A percentile compares a stretch with the other conserved stretches of the same genome.
Evolutionary conservation across 2,888 invertebrate species (phyloP).

Genomic region (Macaria liturata): DNA sequence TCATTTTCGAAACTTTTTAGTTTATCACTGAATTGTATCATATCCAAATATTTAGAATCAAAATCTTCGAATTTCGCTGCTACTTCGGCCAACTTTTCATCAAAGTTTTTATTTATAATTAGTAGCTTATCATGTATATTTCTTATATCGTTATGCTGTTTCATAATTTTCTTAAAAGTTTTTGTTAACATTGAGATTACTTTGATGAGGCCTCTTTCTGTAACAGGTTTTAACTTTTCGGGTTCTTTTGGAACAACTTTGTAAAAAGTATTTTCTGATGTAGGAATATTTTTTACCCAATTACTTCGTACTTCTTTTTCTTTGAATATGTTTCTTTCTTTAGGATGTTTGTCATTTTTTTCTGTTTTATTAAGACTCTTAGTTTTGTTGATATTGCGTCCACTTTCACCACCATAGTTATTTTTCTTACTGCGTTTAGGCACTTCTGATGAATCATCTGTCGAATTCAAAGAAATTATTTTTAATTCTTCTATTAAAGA

Average conservation of each 20-base stretch:
- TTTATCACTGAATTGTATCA: constrained; percentile 55
- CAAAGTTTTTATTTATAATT: constrained; percentile 53
- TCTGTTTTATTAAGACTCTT: constrained; percentile 48
- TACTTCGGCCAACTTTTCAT: constrained; percentile 46
- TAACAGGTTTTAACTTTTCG: constrained; percentile 48
- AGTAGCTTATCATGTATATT: constrained; percentile 54
- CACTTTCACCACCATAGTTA: constrained; percentile 46
- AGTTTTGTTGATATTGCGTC: constrained; percentile 36
- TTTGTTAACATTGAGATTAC: constrained; percentile 68
- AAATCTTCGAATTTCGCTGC: constrained; percentile 60
- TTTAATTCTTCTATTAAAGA: constrained; percentile 19
- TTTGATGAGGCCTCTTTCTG: constrained; percentile 67
- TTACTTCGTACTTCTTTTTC: constrained; percentile 47
- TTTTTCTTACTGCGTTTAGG: constrained; percentile 58
- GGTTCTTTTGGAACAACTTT: constrained; percentile 55
- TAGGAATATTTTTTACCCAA: constrained; percentile 56
- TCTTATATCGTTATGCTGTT: constrained; percentile 67
- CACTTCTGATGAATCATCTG: constrained; percentile 14
- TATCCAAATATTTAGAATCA: constrained; percentile 56
- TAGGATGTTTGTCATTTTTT: constrained; percentile 32
- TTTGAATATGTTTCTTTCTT: constrained; percentile 46
- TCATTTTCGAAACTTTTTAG: constrained; percentile 51
- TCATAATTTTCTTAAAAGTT: constrained; percentile 71
- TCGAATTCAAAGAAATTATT: constrained; percentile 13
- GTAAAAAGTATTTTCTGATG: constrained; percentile 47